phyloP scores from a whole-genome alignment of 2,888 invertebrate genomes.

The Platerodrilus igneus region DNA sequence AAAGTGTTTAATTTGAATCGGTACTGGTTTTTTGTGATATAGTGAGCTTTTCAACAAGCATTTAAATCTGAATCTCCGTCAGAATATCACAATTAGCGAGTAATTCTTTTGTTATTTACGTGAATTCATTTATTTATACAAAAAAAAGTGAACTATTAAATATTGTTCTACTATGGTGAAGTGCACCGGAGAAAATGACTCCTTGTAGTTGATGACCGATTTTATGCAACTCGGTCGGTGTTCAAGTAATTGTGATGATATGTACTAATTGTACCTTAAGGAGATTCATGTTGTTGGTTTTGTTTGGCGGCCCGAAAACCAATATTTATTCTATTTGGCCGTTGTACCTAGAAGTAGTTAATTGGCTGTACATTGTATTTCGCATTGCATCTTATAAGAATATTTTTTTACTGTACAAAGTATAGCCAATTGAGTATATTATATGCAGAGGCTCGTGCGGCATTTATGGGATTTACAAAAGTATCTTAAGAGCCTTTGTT shows the following conservation, averaged over 20 bases:
- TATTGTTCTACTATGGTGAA: conserved; percentile 13
- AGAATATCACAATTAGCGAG: conserved; percentile 4
- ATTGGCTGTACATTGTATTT: conserved; percentile 18
- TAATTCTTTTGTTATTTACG: neutral
- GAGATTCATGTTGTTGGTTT: conserved; percentile 15
- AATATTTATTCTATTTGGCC: conserved; percentile 8
- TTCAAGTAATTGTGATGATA: conserved; percentile 9
- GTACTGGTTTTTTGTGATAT: conserved; percentile 4
- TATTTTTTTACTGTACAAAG: conserved; percentile 23
- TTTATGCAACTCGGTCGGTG: conserved; percentile 3
- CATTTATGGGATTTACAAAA: too few relatives aligned
- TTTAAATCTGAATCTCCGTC: conserved; percentile 15
- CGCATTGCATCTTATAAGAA: conserved; percentile 20
- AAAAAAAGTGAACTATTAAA: conserved; percentile 15
- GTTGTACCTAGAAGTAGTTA: conserved; percentile 6
- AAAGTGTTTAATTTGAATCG: neutral
- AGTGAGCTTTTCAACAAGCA: conserved; percentile 7
- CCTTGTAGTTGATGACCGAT: conserved; percentile 15
- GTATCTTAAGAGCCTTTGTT: too few relatives aligned
- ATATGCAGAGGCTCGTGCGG: too few relatives aligned
- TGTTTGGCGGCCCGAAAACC: conserved; percentile 14
- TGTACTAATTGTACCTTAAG: conserved; percentile 19
- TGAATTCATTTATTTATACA: conserved; percentile 13
- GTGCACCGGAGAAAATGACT: conserved; percentile 16
- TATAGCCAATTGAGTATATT: conserved; percentile 15